These are phyloP conservation scores for Monochamus saltuarius DNA, from an alignment of 1,140 invertebrate genomes.

Conservation along the genomic window DNA sequence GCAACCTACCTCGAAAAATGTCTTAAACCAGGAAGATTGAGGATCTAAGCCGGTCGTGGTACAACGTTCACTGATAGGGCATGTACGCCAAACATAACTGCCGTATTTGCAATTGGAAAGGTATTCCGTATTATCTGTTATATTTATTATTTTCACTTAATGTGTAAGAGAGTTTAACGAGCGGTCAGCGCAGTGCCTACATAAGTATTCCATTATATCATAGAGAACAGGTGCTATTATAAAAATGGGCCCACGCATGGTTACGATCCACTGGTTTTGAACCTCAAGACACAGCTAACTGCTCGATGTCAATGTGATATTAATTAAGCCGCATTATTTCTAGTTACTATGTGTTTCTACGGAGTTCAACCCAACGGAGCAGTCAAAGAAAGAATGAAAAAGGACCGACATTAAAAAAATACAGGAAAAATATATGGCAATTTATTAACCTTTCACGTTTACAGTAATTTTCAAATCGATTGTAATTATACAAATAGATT, in stretches of 20 bases:
- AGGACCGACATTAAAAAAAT: too few species aligned
- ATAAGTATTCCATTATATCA: constrained; percentile 45
- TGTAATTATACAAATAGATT: too few species aligned
- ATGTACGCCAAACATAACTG: constrained; percentile 6
- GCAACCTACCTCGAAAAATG: too few species aligned
- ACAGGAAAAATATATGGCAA: too few species aligned
- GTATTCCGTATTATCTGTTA: constrained; percentile 37
- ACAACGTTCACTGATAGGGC: neutral
- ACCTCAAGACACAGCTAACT: constrained; percentile 23
- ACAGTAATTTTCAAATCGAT: too few species aligned
- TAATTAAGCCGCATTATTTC: constrained; percentile 23
- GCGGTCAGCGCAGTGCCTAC: constrained; percentile 34
- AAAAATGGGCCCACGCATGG: constrained; percentile 42
- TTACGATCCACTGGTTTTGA: constrained; percentile 31
- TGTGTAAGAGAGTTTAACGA: constrained; percentile 39
- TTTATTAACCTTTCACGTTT: too few species aligned
- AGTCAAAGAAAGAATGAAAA: too few species aligned
- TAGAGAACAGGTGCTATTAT: constrained; percentile 42
- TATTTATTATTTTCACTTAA: constrained; percentile 42
- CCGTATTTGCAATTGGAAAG: constrained; percentile 29
- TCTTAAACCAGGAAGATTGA: neutral
- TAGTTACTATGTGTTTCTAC: too few species aligned
- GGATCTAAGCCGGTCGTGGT: neutral
- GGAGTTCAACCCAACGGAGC: too few species aligned
- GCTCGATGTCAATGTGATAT: constrained; percentile 36